phyloP scores from a whole-genome alignment of 2,113 vertebrate species.

The Tachuris rubrigastra region DNA sequence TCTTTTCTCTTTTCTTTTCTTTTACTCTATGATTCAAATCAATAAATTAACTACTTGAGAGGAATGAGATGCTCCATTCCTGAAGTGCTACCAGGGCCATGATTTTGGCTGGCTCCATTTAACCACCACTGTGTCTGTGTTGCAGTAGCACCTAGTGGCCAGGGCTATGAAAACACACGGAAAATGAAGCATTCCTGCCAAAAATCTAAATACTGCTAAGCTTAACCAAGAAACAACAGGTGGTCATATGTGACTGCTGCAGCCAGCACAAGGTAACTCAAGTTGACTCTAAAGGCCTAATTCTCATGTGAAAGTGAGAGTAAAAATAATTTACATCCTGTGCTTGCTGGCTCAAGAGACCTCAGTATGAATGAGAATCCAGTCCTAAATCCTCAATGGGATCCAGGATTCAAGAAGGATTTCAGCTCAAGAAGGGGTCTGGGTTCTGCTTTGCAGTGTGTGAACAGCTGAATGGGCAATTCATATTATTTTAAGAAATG shows the following conservation, averaged over 20 bases:
- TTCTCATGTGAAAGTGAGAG: conserved; percentile 61
- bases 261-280: conserved; percentile 56
- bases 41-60: background rate
- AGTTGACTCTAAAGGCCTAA: conserved; percentile 57
- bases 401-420: background rate
- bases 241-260: conserved; percentile 9
- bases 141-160: conserved; percentile 68
- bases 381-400: conserved; percentile 34
- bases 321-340: conserved; percentile 64
- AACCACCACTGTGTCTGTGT: conserved; percentile 21
- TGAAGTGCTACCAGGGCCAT: background rate
- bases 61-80: background rate
- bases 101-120: background rate
- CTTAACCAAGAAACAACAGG: conserved; percentile 51
- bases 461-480: conserved; percentile 51
- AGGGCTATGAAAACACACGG: conserved; percentile 36
- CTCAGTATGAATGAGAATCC: conserved; percentile 47
- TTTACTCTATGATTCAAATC: background rate
- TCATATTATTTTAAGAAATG: conserved; percentile 40
- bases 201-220: background rate
- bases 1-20: background rate
- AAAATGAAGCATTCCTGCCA: background rate
- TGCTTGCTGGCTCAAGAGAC: conserved; percentile 45
- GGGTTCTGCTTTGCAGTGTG: conserved; percentile 20
- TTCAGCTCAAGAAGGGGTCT: conserved; percentile 27